Evolutionary conservation across 2,888 invertebrate species (phyloP).

Genomic region (Octonoba sinensis): DNA sequence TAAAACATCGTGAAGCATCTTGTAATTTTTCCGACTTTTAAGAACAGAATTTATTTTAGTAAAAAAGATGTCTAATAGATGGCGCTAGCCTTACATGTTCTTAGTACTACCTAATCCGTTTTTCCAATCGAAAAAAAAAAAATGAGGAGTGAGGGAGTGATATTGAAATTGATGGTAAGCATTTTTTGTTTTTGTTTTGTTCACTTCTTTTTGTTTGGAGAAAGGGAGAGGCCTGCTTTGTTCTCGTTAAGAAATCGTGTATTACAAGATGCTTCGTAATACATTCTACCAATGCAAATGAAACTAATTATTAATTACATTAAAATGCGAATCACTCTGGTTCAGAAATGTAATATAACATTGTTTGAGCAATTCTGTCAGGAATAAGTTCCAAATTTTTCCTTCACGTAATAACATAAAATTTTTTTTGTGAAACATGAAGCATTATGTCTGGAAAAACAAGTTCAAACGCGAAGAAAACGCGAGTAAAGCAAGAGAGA

Average conservation of each 20-base stretch:
- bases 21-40: neutral
- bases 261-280: slow-evolving; percentile 35
- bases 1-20: slow-evolving; percentile 33
- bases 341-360: slow-evolving; percentile 41
- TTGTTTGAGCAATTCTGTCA: slow-evolving; percentile 54
- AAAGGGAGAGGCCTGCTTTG: too few species aligned
- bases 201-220: too few species aligned
- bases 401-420: slow-evolving; percentile 9
- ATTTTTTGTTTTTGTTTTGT: too few species aligned
- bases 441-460: slow-evolving; percentile 3
- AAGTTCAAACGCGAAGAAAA: neutral
- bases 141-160: too few species aligned
- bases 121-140: too few species aligned
- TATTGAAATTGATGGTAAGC: too few species aligned
- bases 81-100: slow-evolving; percentile 9
- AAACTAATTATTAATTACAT: slow-evolving; percentile 34
- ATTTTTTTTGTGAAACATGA: slow-evolving; percentile 11
- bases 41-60: slow-evolving; percentile 8
- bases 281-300: slow-evolving; percentile 37
- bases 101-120: too few species aligned
- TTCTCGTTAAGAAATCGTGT: too few species aligned
- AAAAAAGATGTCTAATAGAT: slow-evolving; percentile 24
- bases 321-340: slow-evolving; percentile 40
- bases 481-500: neutral
- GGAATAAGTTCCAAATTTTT: slow-evolving; percentile 25